Evolutionary conservation across 1,140 invertebrate genomes (phyloP).

Genomic region (Drosophila bifasciata): DNA sequence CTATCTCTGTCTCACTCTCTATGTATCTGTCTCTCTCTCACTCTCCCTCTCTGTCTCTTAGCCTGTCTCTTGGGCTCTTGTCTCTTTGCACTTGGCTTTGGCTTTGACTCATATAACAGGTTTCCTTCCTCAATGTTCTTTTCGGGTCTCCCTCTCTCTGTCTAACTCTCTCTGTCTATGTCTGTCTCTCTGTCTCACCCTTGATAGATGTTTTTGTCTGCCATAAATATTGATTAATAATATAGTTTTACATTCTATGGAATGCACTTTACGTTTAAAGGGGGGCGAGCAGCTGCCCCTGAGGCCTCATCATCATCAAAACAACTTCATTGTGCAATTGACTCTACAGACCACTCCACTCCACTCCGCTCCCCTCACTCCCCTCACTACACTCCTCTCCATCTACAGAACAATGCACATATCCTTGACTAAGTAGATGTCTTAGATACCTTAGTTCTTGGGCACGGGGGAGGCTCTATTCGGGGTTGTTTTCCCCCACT

Average conservation of each 20-base stretch:
- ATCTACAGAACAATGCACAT: constrained; percentile 21
- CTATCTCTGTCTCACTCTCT: constrained; percentile 30
- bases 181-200: no score
- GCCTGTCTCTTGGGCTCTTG: no score
- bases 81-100: constrained; percentile 51
- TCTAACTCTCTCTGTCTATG: constrained; percentile 22
- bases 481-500: constrained; percentile 28
- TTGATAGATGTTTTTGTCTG: constrained; percentile 68
- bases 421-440: constrained; percentile 49
- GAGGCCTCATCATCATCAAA: constrained; percentile 66
- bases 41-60: constrained; percentile 8
- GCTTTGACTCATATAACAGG: constrained; percentile 57
- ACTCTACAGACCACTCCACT: no score
- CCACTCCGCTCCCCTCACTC: no score
- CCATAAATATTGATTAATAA: constrained; percentile 82
- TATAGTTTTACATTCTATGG: constrained; percentile 69
- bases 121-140: constrained; percentile 58
- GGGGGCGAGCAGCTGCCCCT: constrained; percentile 55
- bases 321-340: constrained; percentile 78
- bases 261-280: constrained; percentile 15
- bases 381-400: constrained; percentile 17
- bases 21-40: constrained; percentile 34
- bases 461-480: background rate
- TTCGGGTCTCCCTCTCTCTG: constrained; percentile 32
- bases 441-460: constrained; percentile 9